Percentiles rank a stretch among this genome's conserved stretches.
phyloP scores from a whole-genome alignment of 2,113 vertebrate species.

The Burhinus bistriatus region DNA sequence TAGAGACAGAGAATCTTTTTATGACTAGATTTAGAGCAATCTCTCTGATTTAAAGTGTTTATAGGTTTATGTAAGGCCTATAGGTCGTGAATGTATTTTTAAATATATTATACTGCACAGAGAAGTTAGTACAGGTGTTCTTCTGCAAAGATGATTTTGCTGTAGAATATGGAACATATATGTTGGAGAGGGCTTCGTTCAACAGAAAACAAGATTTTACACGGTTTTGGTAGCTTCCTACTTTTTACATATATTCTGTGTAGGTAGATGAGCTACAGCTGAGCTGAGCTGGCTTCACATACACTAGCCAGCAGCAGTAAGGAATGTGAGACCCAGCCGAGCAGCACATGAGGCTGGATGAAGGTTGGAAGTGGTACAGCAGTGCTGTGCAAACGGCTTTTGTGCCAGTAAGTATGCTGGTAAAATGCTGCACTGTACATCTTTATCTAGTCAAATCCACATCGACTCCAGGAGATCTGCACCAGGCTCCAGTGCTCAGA shows the following conservation, averaged over 20 bases:
- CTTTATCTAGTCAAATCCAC: neutral
- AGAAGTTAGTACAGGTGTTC: neutral
- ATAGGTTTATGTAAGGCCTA: neutral
- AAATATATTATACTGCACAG: neutral
- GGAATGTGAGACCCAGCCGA: neutral
- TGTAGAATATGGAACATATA: neutral
- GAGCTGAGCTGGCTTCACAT: neutral
- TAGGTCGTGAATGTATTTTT: neutral
- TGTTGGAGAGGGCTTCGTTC: neutral
- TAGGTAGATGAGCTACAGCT: neutral
- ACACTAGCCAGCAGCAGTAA: neutral
- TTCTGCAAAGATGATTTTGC: neutral
- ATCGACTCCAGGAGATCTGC: neutral
- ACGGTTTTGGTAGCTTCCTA: neutral
- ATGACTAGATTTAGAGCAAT: neutral
- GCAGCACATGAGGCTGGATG: neutral
- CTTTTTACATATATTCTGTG: neutral
- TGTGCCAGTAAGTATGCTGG: neutral
- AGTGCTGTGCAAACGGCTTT: neutral
- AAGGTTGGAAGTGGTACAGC: neutral
- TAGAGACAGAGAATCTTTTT: neutral
- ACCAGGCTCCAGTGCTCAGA: neutral
- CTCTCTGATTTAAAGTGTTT: neutral
- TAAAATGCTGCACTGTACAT: neutral
- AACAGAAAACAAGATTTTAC: neutral